Evolutionary conservation across 2,113 vertebrate genomes (phyloP), one percentile per base, ranked within the genome.

Genomic region (Oriolus oriolus): DNA sequence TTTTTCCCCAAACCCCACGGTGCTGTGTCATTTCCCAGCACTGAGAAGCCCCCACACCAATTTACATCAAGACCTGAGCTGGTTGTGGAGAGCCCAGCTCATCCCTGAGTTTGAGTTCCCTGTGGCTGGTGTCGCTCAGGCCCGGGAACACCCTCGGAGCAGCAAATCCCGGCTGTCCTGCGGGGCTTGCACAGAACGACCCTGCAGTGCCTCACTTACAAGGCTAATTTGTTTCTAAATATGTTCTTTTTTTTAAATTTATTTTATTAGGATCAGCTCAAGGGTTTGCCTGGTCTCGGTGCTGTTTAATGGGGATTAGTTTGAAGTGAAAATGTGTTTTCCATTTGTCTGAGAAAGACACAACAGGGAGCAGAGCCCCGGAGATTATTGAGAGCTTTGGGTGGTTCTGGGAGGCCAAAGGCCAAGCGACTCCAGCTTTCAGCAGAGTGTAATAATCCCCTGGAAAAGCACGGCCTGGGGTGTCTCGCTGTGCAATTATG

Each of bases 321-420:
- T 44, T 47, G 93, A 94, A 90, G 65, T 42, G 78, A 84, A 84
- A 87, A 87, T 76, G 28, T 95, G 92, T 93, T 93, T 94, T 80
- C 79, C 66, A 82, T 94, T 97, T 96, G 88, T 81, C 79, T 65
- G 53, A 94, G 84, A 94, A 83, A 93, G 93, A 75, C 92, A 66
- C 95, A 89, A 87, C 90, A 92, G 90, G 94, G 96, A 97, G 59
- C 66, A 82, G 83, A 85, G 92, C 78, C 71, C 66, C 70, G 90
- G 94, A 77, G 95, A 95, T 95, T 89, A 74, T 0, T 57, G 92
- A 89, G 90, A 96, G 87, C 89, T 87, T 37, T 76, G 91, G 95
- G 93, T 93, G 88, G 92, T 82, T 89, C 83, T 74, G 64, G n/a
- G 90, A 93, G 96, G 95, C 92, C 94, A 97, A 95, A 97, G 95